A percentile compares a stretch with the other conserved stretches of the same genome.
Evolutionary conservation across 2,888 invertebrate genomes (phyloP).

Genomic region (Neuroscelio doddi): DNA sequence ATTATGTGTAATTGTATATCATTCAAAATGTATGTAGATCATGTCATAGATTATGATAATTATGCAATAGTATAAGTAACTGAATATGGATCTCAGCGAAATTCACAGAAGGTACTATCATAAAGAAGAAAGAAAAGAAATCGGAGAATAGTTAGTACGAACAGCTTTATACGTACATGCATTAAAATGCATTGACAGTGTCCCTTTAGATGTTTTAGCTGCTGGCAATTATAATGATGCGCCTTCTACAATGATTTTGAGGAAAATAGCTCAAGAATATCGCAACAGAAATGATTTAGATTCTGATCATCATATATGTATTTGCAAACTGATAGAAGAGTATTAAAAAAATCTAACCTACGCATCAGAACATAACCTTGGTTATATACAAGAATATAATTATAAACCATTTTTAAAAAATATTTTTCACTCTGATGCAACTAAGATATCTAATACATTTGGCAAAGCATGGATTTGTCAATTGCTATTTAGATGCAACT

Average conservation of each 20-base stretch:
- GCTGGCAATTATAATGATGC: slow-evolving; percentile 14
- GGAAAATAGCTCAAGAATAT: slow-evolving; percentile 13
- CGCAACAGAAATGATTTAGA: slow-evolving; percentile 11
- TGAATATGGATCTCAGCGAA: slow-evolving; percentile 7
- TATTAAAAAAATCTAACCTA: too few relatives aligned
- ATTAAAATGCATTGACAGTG: slow-evolving; percentile 3
- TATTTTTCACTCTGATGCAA: too few relatives aligned
- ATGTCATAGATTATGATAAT: neutral
- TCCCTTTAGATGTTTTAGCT: slow-evolving; percentile 8
- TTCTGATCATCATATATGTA: neutral
- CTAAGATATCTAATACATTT: too few relatives aligned
- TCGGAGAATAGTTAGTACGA: neutral
- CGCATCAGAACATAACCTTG: too few relatives aligned
- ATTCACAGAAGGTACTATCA: too few relatives aligned
- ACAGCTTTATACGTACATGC: too few relatives aligned
- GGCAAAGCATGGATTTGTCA: too few relatives aligned
- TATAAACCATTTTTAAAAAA: too few relatives aligned
- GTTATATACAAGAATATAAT: too few relatives aligned
- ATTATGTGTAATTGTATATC: too few relatives aligned
- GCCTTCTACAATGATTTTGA: slow-evolving; percentile 1
- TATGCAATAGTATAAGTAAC: neutral
- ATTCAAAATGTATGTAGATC: slow-evolving; percentile 1
- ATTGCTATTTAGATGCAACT: too few relatives aligned
- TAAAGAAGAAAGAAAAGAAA: slow-evolving; percentile 5
- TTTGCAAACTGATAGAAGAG: too few relatives aligned